A percentile compares a stretch with the other conserved stretches of the same genome.
Evolutionary conservation across 2,113 vertebrate genomes (phyloP).

Genomic region (Poeciliopsis prolifica): DNA sequence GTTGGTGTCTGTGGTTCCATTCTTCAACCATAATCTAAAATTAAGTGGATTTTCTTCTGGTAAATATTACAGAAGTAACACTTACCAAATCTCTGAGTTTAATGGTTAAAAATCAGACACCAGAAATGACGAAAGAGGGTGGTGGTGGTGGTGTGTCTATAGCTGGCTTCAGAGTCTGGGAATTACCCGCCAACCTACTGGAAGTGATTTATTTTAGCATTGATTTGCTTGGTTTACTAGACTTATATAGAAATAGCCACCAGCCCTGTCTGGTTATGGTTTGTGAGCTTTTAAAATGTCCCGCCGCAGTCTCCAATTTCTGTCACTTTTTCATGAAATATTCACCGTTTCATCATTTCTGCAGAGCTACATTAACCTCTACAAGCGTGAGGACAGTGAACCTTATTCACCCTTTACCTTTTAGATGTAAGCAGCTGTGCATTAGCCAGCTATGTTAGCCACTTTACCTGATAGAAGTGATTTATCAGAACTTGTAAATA

Average conservation of each 20-base stretch:
- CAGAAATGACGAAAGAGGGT: not conserved
- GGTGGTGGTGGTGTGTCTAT: too few relatives aligned
- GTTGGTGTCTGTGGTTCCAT: not conserved
- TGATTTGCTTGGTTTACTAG: constrained; percentile 6
- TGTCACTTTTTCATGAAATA: not conserved
- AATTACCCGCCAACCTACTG: not conserved
- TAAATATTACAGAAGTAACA: constrained; percentile 1
- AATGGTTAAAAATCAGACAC: not conserved
- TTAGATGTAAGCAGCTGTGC: not conserved
- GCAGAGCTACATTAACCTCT: not conserved
- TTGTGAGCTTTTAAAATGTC: not conserved
- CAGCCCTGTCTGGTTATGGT: not conserved
- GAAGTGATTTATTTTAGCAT: constrained; percentile 2
- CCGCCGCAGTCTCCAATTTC: not conserved
- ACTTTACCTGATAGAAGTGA: not conserved
- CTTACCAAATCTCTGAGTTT: not conserved
- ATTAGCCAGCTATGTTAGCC: too few relatives aligned
- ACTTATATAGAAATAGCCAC: not conserved
- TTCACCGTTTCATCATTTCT: not conserved
- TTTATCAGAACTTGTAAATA: not conserved
- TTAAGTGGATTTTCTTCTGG: not conserved
- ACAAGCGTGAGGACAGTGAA: not conserved
- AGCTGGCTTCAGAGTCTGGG: not conserved
- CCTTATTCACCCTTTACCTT: not conserved
- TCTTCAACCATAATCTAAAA: constrained; percentile 1